These are phyloP conservation scores for Varanus komodoensis DNA, from an alignment of 2,113 vertebrate genomes.

Conservation along the genomic window DNA sequence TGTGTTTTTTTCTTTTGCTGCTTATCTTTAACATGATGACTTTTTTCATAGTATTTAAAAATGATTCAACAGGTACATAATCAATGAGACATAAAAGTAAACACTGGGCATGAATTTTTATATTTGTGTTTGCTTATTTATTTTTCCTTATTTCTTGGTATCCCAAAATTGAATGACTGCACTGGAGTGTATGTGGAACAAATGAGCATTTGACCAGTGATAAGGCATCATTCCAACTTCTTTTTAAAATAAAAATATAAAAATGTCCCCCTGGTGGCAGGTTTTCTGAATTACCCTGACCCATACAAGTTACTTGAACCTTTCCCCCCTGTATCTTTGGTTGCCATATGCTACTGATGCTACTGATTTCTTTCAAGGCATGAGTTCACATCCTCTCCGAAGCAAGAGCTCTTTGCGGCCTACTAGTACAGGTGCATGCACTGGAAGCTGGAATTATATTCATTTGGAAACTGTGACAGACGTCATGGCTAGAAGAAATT, in stretches of 20 bases:
- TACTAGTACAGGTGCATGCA: not conserved
- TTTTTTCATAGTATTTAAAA: not conserved
- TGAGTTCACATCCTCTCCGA: not conserved
- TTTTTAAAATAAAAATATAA: not conserved
- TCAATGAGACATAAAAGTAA: not conserved
- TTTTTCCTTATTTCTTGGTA: not conserved
- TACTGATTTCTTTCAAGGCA: not conserved
- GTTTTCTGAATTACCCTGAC: not conserved
- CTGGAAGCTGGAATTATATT: not conserved
- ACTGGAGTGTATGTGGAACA: conserved; percentile 12
- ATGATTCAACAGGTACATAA: not conserved
- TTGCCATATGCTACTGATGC: not conserved
- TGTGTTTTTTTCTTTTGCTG: conserved; percentile 40
- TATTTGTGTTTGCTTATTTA: too few relatives aligned
- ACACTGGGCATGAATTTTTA: not conserved
- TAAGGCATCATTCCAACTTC: not conserved
- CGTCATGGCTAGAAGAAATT: not conserved
- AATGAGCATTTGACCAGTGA: not conserved
- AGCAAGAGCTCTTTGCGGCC: not conserved
- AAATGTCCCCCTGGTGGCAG: not conserved
- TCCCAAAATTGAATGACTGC: not conserved
- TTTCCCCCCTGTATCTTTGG: not conserved
- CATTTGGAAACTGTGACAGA: not conserved
- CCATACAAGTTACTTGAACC: not conserved
- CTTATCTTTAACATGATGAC: conserved; percentile 38